Percentiles rank a stretch among this genome's conserved stretches.
Evolutionary conservation across 2,113 vertebrate species (phyloP).

Genomic region (Oriolus oriolus): DNA sequence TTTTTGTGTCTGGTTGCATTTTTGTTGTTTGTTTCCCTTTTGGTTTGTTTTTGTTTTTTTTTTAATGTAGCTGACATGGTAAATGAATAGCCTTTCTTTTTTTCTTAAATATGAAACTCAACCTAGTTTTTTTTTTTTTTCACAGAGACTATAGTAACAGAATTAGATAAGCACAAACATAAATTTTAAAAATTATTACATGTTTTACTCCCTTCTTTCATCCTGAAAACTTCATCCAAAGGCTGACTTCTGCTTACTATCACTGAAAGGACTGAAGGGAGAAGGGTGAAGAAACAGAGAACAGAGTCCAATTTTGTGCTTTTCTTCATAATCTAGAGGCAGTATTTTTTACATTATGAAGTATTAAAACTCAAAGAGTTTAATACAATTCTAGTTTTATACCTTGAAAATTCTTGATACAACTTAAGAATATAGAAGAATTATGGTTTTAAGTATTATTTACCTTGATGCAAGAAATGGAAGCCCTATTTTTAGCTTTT

Average conservation of each 20-base stretch:
- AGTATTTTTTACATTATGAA: neutral
- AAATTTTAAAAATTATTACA: neutral
- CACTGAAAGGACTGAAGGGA: neutral
- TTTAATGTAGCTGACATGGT: neutral
- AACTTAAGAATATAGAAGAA: neutral
- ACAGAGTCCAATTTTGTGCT: neutral
- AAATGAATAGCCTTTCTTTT: neutral
- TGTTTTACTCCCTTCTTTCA: neutral
- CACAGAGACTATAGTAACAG: neutral
- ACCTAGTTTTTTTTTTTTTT: neutral
- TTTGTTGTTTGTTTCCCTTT: neutral
- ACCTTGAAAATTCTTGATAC: neutral
- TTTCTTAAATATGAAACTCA: neutral
- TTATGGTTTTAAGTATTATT: neutral
- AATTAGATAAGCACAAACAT: neutral
- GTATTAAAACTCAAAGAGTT: neutral
- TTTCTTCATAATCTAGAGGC: neutral
- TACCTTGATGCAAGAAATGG: neutral
- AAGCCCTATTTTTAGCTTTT: neutral
- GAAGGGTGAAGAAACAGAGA: neutral
- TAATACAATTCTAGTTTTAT: neutral
- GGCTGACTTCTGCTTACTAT: neutral
- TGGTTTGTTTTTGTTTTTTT: neutral
- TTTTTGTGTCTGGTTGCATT: neutral
- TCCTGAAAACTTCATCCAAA: neutral